Conservation (phyloP, 2,888 invertebrate genomes). For the Lottia gigantea region DNA sequence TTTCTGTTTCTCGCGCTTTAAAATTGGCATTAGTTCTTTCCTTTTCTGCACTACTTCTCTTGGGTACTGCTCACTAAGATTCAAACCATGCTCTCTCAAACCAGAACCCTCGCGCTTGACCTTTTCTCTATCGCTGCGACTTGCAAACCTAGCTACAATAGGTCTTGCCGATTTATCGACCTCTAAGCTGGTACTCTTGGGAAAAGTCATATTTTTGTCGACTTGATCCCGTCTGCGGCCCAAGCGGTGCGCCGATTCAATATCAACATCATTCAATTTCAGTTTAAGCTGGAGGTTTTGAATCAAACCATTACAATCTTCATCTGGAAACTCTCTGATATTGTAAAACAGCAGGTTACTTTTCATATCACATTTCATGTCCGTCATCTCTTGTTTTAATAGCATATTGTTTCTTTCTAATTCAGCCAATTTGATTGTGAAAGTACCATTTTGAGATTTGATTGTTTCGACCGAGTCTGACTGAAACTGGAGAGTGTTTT, state of each 20-base stretch:
- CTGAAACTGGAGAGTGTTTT: background rate
- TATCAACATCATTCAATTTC: too few relatives aligned
- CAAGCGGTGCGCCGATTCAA: too few relatives aligned
- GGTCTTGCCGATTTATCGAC: too few relatives aligned
- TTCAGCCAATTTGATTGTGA: background rate
- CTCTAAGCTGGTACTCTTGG: too few relatives aligned
- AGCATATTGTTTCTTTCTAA: background rate
- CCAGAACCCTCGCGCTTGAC: too few relatives aligned
- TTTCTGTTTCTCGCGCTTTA: background rate
- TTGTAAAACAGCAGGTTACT: background rate
- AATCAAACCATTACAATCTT: background rate
- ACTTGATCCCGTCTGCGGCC: too few relatives aligned
- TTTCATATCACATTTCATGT: background rate
- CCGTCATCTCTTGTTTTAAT: background rate
- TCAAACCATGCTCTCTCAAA: too few relatives aligned
- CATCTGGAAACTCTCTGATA: background rate
- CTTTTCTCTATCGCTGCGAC: too few relatives aligned
- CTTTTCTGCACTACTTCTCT: background rate
- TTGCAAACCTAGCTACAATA: too few relatives aligned
- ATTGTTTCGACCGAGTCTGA: background rate
- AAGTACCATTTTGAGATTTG: background rate
- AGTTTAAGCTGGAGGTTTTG: background rate
- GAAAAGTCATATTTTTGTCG: too few relatives aligned
- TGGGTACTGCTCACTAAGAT: background rate
- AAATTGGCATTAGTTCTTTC: slow-evolving; percentile 2